phyloP scores from a whole-genome alignment of 2,113 vertebrate species.

The Lycaon pictus region DNA sequence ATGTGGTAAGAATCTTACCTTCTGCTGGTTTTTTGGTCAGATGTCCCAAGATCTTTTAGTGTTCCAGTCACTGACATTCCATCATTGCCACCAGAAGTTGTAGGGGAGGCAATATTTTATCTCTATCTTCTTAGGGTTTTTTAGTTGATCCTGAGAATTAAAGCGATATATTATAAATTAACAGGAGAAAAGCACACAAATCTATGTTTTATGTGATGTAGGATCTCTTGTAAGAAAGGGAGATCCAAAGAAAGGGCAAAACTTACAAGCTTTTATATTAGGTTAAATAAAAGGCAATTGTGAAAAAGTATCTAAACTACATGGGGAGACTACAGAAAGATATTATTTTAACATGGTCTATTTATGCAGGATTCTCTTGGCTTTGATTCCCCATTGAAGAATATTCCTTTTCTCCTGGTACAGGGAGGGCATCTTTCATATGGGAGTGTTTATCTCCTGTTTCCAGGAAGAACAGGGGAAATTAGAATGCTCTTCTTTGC shows the following conservation, averaged over 20 bases:
- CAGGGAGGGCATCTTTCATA: not conserved
- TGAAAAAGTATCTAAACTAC: not conserved
- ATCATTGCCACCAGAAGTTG: not conserved
- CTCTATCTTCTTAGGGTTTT: not conserved
- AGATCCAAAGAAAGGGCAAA: not conserved
- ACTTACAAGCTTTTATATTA: not conserved
- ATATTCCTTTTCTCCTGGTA: not conserved
- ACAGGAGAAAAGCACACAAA: not conserved
- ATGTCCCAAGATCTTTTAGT: not conserved
- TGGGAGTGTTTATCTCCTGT: not conserved
- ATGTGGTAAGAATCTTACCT: not conserved
- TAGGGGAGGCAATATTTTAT: slow-evolving; percentile 13
- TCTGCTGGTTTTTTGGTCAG: not conserved
- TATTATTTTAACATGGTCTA: not conserved
- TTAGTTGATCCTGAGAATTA: not conserved
- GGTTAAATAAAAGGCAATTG: not conserved
- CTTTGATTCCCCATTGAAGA: not conserved
- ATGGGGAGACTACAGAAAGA: not conserved
- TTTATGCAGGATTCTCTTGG: not conserved
- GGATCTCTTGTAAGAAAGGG: not conserved
- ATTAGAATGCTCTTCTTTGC: not conserved
- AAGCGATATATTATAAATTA: not conserved
- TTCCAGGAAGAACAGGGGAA: not conserved
- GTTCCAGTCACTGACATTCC: not conserved
- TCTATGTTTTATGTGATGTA: not conserved